Evolutionary conservation across 2,113 vertebrate species (phyloP), one percentile per base, ranked within the genome.

Genomic region (Trogon melanurus): DNA sequence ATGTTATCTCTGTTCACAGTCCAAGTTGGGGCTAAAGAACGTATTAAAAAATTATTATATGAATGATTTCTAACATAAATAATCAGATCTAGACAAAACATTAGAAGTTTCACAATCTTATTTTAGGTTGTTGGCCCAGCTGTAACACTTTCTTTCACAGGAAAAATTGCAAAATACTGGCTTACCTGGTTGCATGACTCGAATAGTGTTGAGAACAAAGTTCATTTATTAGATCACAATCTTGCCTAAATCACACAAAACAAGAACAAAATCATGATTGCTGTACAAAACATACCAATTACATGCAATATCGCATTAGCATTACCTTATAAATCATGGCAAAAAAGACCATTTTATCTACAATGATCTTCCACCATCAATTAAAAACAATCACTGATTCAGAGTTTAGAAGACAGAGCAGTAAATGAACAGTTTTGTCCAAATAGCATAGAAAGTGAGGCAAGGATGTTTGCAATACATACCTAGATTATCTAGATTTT

Each of bases 161-260:
- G 6, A 91, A 67, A 27, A 91, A 66, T 13, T 6, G 8, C 8
- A 6, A 13, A 93, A 30, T 16, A 18, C 7, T 66, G 19, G 36
- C 97, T 98, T 96, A 98, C 98, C 94, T 98, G 69, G 88, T 97
- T 41, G 81, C 13, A 73, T 97, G 98, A 12, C 60, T 20, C 5
- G 98, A 98, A 78, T 99, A 99, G 93, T 98, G 96, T 16, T 82
- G 96, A 82, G 98, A 98, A 76, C 98, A 99, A 89, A 98, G 98
- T 47, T 98, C 98, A 75, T 99, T 99, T 95, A 99, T 98, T 54
- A 98, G 41, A 6, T 97, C 96, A 32, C 98, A 99, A 8, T 99
- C 98, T 44, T 91, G 96, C 95, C 98, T 98, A 90, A 51, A 90
- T 51, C 45, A 41, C 12, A 85, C 9, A 58, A 82, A 89, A 91